Percentiles rank a stretch among this genome's conserved stretches.
Conservation (phyloP, 1,140 invertebrate genomes). For the Saxidomus purpurata region DNA sequence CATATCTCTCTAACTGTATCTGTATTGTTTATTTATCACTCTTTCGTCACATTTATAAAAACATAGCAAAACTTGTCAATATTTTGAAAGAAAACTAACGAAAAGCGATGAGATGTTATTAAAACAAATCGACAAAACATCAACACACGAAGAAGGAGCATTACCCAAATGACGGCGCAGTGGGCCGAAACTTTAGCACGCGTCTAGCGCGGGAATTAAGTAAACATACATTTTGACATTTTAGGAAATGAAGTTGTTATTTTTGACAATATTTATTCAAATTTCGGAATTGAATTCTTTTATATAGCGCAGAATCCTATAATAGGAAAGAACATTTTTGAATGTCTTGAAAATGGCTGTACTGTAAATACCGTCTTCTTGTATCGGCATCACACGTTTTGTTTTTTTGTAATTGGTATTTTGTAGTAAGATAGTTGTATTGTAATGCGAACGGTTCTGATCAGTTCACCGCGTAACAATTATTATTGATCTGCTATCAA, state of each 20-base stretch:
- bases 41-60: slow-evolving; percentile 41
- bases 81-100: slow-evolving; percentile 66
- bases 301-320: background rate
- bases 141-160: background rate
- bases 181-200: slow-evolving; percentile 43
- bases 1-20: background rate
- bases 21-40: slow-evolving; percentile 55
- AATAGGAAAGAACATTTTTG: background rate
- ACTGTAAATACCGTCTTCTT: no score
- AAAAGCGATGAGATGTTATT: slow-evolving; percentile 51
- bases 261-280: slow-evolving; percentile 66
- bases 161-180: slow-evolving; percentile 21
- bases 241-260: slow-evolving; percentile 66
- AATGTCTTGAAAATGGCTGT: no score
- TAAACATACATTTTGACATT: slow-evolving; percentile 58
- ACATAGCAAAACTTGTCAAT: slow-evolving; percentile 31
- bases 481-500: no score
- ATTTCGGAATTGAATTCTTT: slow-evolving; percentile 57
- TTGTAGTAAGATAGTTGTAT: no score
- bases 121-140: slow-evolving; percentile 58
- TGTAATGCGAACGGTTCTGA: no score
- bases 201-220: slow-evolving; percentile 11
- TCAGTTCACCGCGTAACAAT: no score
- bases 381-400: no score
- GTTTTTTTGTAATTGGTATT: no score